phyloP scores from a whole-genome alignment of 2,888 invertebrate species.

The Thysanoteuthis rhombus region DNA sequence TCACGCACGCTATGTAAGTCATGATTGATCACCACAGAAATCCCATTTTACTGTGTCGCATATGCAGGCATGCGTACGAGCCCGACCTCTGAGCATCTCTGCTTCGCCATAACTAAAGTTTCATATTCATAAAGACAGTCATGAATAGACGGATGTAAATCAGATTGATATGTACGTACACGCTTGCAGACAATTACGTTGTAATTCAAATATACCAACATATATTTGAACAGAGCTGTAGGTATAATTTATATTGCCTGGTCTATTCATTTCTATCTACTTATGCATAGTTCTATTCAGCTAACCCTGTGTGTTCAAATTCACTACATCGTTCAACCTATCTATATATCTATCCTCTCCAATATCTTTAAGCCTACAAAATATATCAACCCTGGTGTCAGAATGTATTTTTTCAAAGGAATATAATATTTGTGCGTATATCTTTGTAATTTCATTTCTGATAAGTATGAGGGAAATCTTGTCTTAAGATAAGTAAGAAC shows the following conservation, averaged over 20 bases:
- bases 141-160: not conserved
- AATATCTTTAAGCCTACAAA: no score
- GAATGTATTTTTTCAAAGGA: no score
- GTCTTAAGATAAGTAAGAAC: no score
- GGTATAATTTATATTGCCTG: not conserved
- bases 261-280: not conserved
- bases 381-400: no score
- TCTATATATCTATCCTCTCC: no score
- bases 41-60: not conserved
- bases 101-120: not conserved
- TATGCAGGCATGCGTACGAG: not conserved
- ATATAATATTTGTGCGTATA: no score
- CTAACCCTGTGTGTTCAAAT: no score
- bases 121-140: not conserved
- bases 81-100: not conserved
- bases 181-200: not conserved
- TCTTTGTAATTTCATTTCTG: no score
- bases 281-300: not conserved
- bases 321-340: no score
- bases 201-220: not conserved
- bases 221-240: not conserved
- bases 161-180: not conserved
- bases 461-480: no score
- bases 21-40: not conserved
- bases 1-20: not conserved